Percentiles rank a stretch among this genome's conserved stretches.
Conservation (phyloP, 2,797 vertebrate species). For the Cossypha polioptera region DNA sequence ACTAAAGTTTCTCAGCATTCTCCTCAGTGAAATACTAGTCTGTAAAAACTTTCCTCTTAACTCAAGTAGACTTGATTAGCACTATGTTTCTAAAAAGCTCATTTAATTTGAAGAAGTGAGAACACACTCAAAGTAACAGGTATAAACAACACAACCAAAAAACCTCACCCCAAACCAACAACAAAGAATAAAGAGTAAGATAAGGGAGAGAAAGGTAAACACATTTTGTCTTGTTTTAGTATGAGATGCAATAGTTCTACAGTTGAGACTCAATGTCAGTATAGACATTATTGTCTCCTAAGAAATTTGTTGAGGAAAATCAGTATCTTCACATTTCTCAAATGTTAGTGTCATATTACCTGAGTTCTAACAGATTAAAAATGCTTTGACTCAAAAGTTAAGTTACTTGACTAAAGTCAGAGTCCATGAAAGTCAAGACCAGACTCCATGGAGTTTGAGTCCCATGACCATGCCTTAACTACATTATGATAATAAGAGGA, state of each 20-base stretch:
- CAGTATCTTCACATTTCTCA: not conserved
- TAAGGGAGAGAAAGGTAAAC: not conserved
- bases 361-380: not conserved
- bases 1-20: not conserved
- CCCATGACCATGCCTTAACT: not conserved
- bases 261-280: not conserved
- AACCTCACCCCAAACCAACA: not conserved
- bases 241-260: not conserved
- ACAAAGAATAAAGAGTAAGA: not conserved
- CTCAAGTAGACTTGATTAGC: not conserved
- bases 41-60: not conserved
- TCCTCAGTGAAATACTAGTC: not conserved
- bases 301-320: not conserved
- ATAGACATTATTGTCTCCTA: not conserved
- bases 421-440: not conserved
- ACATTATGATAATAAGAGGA: not conserved
- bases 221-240: not conserved
- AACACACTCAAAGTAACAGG: not conserved
- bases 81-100: not conserved
- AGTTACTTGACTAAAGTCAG: not conserved
- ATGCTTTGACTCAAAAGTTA: not conserved
- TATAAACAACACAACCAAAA: not conserved
- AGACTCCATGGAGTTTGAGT: not conserved
- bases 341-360: not conserved
- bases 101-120: not conserved